A percentile compares a stretch with the other conserved stretches of the same genome.
Conservation (phyloP, 1,140 invertebrate genomes). For the Nomia melanderi region DNA sequence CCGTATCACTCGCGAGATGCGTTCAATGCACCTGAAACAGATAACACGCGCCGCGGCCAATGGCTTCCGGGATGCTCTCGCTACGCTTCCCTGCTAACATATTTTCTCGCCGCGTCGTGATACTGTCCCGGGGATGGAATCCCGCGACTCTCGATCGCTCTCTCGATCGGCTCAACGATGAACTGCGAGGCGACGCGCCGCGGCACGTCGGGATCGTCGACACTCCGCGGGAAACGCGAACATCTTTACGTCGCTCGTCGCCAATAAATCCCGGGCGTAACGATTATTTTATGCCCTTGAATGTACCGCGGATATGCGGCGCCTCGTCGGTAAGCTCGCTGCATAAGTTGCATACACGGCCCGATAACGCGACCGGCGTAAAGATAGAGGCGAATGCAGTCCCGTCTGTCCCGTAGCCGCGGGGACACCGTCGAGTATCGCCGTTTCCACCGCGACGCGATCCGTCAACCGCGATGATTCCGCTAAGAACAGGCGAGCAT, state of each 20-base stretch:
- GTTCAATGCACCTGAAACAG: constrained; percentile 53
- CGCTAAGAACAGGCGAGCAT: no score
- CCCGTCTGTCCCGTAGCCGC: no score
- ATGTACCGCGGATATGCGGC: not conserved
- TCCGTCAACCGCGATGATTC: no score
- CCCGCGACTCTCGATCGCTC: not conserved
- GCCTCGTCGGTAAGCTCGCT: not conserved
- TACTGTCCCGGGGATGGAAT: not conserved
- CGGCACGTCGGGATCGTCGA: not conserved
- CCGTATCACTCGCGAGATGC: constrained; percentile 33
- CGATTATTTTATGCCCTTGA: constrained; percentile 8
- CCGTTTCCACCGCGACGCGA: no score
- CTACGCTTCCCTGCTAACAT: constrained; percentile 29
- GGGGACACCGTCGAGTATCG: no score
- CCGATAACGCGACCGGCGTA: not conserved
- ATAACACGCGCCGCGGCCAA: constrained; percentile 37
- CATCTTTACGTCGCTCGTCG: not conserved
- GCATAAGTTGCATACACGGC: not conserved
- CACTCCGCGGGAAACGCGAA: no score
- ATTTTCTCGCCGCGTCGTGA: constrained; percentile 4
- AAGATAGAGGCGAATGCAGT: no score
- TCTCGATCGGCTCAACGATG: not conserved
- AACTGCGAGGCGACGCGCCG: not conserved
- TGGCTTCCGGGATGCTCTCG: constrained; percentile 36
- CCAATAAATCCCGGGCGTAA: not conserved